Conservation (phyloP, 2,113 vertebrate species). For the Phyllostomus discolor region DNA sequence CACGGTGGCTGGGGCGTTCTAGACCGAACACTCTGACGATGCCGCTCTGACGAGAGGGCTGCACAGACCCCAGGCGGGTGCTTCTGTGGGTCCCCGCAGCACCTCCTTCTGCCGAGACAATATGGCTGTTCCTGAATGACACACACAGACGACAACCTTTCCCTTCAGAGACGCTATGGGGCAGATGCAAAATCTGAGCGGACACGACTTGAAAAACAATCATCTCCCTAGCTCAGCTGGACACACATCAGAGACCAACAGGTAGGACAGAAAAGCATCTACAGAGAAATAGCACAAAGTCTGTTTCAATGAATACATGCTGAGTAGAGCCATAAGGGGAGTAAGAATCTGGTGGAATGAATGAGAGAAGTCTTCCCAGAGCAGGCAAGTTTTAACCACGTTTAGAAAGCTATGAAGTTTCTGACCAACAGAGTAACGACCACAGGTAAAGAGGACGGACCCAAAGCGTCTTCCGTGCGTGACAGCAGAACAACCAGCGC, state of each 20-base stretch:
- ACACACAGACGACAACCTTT: not conserved
- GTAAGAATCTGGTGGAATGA: not conserved
- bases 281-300: not conserved
- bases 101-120: not conserved
- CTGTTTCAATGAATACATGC: not conserved
- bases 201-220: not conserved
- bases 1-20: not conserved
- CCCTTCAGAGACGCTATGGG: not conserved
- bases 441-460: not conserved
- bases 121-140: not conserved
- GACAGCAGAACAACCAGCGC: not conserved
- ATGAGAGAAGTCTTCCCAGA: not conserved
- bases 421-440: not conserved
- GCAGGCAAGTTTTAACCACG: constrained; percentile 3
- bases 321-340: not conserved
- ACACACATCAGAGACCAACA: not conserved
- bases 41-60: not conserved
- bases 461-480: not conserved
- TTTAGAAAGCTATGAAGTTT: constrained; percentile 4
- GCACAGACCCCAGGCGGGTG: not conserved
- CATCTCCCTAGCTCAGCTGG: not conserved
- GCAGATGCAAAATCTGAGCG: not conserved
- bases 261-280: not conserved
- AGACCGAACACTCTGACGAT: not conserved
- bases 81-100: not conserved